Evolutionary conservation across 2,797 vertebrate genomes (phyloP).

Genomic region (Helostoma temminkii): DNA sequence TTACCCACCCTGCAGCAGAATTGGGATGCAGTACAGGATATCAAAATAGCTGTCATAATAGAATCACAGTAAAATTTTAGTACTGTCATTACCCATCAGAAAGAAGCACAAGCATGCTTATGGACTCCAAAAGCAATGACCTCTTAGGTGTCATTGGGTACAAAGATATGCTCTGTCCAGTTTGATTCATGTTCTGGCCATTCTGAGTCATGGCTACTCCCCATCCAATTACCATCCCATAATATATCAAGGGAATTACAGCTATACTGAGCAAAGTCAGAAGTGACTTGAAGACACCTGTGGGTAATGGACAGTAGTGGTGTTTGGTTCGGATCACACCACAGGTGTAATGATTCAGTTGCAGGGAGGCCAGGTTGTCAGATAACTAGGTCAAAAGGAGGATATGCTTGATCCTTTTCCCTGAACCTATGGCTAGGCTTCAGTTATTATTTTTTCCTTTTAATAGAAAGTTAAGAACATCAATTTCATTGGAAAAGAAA

Average conservation of each 20-base stretch:
- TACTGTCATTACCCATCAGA: conserved; percentile 40
- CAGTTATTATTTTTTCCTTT: conserved; percentile 32
- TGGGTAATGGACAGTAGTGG: conserved; percentile 75
- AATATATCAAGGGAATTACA: conserved; percentile 82
- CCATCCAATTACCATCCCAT: conserved; percentile 85
- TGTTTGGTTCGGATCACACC: conserved; percentile 71
- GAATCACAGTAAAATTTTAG: conserved; percentile 34
- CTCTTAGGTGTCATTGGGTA: conserved; percentile 69
- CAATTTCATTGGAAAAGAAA: conserved; percentile 26
- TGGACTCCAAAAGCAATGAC: conserved; percentile 54
- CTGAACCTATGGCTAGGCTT: conserved; percentile 48
- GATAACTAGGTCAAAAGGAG: conserved; percentile 81
- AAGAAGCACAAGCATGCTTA: conserved; percentile 46
- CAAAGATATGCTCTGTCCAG: conserved; percentile 79
- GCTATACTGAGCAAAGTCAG: conserved; percentile 67
- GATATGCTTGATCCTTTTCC: conserved; percentile 58
- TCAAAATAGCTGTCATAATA: conserved; percentile 34
- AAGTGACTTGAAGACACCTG: conserved; percentile 79
- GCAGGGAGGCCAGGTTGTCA: conserved; percentile 61
- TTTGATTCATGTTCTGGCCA: conserved; percentile 84
- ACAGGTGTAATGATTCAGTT: conserved; percentile 71
- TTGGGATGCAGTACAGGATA: conserved; percentile 11
- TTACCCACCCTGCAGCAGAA: neutral
- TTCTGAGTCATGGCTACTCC: conserved; percentile 82
- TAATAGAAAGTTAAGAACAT: conserved; percentile 43